These are phyloP conservation scores for Madoqua kirkii DNA, from an alignment of 2,113 vertebrate species.

Conservation along the genomic window DNA sequence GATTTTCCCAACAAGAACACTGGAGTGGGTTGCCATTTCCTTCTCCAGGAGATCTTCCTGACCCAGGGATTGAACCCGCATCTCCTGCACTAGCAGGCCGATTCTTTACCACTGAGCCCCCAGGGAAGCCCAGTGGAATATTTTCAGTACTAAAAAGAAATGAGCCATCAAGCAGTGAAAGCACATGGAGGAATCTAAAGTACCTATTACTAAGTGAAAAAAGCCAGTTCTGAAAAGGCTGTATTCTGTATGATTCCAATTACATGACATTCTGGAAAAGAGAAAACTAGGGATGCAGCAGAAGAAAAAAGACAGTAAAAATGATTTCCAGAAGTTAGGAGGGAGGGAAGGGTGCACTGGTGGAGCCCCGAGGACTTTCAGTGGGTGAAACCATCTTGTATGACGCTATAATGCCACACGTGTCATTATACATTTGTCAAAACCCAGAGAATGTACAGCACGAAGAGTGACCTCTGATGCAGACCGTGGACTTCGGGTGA, in stretches of 20 bases:
- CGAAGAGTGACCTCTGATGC: neutral
- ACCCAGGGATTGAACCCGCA: neutral
- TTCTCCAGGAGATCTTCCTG: neutral
- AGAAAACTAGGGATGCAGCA: neutral
- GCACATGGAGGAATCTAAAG: neutral
- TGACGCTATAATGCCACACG: neutral
- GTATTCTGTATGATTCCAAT: neutral
- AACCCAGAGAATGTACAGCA: accelerated
- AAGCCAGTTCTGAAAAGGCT: neutral
- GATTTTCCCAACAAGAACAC: neutral
- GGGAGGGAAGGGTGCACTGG: neutral
- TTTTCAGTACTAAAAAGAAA: neutral
- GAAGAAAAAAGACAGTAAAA: neutral
- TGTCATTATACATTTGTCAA: neutral
- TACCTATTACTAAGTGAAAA: neutral
- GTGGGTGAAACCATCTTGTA: neutral
- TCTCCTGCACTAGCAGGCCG: neutral
- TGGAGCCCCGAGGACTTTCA: neutral
- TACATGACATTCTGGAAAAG: neutral
- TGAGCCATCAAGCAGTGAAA: neutral
- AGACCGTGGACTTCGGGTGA: neutral
- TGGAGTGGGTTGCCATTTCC: neutral
- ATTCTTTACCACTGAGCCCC: neutral
- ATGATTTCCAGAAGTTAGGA: neutral
- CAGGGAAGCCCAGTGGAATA: neutral